Percentiles rank a stretch among this genome's conserved stretches.
phyloP scores from a whole-genome alignment of 2,888 invertebrate species.

The Chouioia cunea region DNA sequence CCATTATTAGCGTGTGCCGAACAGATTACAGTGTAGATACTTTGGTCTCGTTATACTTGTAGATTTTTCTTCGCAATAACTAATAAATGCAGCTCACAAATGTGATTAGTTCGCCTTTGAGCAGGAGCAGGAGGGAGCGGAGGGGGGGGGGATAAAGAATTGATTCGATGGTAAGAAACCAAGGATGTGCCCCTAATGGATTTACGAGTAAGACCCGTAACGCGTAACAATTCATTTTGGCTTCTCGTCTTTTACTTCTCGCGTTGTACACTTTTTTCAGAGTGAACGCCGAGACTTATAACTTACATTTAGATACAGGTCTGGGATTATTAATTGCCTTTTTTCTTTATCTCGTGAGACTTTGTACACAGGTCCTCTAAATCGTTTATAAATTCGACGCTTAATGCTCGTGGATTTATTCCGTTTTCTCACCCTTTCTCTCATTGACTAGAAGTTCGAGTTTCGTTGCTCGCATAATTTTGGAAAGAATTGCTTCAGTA shows the following conservation, averaged over 20 bases:
- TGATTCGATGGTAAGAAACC: not conserved
- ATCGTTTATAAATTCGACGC: slow-evolving; percentile 7
- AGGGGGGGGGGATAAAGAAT: not conserved
- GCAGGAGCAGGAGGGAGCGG: no score
- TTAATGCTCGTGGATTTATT: slow-evolving; percentile 31
- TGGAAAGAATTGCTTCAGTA: no score
- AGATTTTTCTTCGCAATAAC: no score
- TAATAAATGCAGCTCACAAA: no score
- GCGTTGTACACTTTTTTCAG: slow-evolving; percentile 11
- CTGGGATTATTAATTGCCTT: not conserved
- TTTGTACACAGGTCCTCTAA: slow-evolving; percentile 32
- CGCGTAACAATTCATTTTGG: slow-evolving; percentile 65
- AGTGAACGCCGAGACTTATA: slow-evolving; percentile 10
- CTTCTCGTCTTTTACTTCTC: slow-evolving; percentile 51
- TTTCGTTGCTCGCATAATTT: slow-evolving; percentile 26
- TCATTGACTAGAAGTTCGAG: not conserved
- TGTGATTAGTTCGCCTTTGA: no score
- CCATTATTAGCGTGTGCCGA: not conserved
- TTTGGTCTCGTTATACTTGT: no score
- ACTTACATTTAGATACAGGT: slow-evolving; percentile 26
- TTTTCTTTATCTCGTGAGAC: slow-evolving; percentile 7
- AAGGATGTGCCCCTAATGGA: slow-evolving; percentile 27
- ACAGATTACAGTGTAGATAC: no score
- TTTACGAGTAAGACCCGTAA: slow-evolving; percentile 58
- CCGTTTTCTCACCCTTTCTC: not conserved